Evolutionary conservation across 2,888 invertebrate genomes (phyloP), one percentile per base, ranked within the genome.

Genomic region (Rotaria sp.): DNA sequence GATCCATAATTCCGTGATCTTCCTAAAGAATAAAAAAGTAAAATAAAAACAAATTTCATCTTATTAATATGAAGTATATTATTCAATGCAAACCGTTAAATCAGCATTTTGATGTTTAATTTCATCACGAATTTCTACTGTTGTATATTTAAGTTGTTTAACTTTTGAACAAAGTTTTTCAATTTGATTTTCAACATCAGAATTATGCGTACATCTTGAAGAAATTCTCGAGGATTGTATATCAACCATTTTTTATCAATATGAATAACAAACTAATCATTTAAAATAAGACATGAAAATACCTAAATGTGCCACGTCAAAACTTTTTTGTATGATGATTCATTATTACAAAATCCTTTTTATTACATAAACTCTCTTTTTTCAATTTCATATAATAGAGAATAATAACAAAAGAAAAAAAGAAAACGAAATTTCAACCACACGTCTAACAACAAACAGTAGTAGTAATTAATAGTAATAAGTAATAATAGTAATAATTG

Each of bases 291-390:
- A n/a, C n/a, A 30, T 5, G 1, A 30, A 5, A 67, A 30, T 11
- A 3, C 11, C 30, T 15, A 13, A 15, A 67, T 15, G 2, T 67
- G 67, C 67, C 67, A 67, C 67, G 67, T 67, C n/a, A n/a, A n/a
- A 10, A n/a, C n/a, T 18, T 67, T 35, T 4, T 15, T n/a, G 18
- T 2, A 11, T 30, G 35, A 67, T 67, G 67, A 67, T 67, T 67
- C 67, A 67, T 67, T 67, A 67, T 67, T 67, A 67, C 67, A 67
- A 67, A 67, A 67, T 67, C 67, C 35, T 67, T 55, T 67, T 67
- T 50, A 67, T 67, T 67, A 67, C 67, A 67, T 67, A 35, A 67
- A 30, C 67, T 67, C 67, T 67, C 67, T 67, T 35, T 55, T 59
- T 67, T 50, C 67, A 67, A 67, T 26, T 67, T 67, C 35, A 67